These are phyloP conservation scores for Hymenopus coronatus DNA, from an alignment of 2,888 invertebrate species.

Conservation along the genomic window DNA sequence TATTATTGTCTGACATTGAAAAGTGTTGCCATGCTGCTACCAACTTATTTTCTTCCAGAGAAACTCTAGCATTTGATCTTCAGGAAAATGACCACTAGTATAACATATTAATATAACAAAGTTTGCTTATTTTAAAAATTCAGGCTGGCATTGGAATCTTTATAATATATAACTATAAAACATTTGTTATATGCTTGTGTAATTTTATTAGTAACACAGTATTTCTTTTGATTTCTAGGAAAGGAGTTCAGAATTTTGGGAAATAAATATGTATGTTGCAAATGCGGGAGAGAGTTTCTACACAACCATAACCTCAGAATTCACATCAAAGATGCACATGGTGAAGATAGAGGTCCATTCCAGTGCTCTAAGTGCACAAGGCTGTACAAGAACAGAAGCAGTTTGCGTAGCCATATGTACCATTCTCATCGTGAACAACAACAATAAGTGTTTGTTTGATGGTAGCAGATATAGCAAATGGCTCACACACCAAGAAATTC, in stretches of 20 bases:
- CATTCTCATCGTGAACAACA: not conserved
- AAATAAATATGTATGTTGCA: not conserved
- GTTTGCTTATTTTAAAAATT: no score
- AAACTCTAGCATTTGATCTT: no score
- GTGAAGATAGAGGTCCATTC: not conserved
- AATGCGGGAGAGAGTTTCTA: constrained; percentile 2
- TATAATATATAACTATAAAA: no score
- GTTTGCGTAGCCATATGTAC: not conserved
- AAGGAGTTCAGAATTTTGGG: not conserved
- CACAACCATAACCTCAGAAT: constrained; percentile 4
- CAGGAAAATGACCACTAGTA: no score
- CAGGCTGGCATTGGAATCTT: no score
- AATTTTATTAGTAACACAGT: not conserved
- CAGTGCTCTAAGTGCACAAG: not conserved
- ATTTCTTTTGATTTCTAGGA: not conserved
- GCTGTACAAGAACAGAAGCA: not conserved
- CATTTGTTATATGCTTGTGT: no score
- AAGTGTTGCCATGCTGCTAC: no score
- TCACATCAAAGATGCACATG: constrained; percentile 10
- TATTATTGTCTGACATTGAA: no score
- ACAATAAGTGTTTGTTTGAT: not conserved
- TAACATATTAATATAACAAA: no score
- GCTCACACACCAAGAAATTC: no score
- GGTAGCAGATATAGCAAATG: no score
- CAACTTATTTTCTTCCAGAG: no score